Percentiles rank a stretch among this genome's conserved stretches.
These are phyloP conservation scores for Andrena bicolor DNA, from an alignment of 2,888 invertebrate genomes.

Conservation along the genomic window DNA sequence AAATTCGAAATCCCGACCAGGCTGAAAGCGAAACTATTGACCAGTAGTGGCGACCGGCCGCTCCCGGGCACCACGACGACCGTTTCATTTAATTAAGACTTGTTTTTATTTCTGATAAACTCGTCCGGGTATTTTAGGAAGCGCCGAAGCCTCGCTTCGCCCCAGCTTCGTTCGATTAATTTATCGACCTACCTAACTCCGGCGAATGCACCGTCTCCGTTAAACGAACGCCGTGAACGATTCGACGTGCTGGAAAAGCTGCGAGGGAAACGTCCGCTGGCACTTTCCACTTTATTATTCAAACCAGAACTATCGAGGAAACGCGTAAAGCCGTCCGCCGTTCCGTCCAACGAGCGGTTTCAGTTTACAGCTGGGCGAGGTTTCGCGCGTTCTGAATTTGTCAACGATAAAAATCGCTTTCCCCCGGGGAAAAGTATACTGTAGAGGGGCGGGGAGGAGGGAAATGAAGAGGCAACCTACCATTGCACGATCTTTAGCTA, in stretches of 20 bases:
- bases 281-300: slow-evolving; percentile 26
- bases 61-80: slow-evolving; percentile 62
- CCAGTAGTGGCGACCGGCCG: slow-evolving; percentile 42
- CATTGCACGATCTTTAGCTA: neutral
- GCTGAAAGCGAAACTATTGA: slow-evolving; percentile 56
- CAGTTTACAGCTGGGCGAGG: neutral
- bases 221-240: slow-evolving; percentile 20
- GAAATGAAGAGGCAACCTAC: neutral
- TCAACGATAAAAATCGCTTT: neutral
- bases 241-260: slow-evolving; percentile 45
- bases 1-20: slow-evolving; percentile 67
- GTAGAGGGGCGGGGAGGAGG: no score
- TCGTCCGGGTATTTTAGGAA: slow-evolving; percentile 80
- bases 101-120: slow-evolving; percentile 80
- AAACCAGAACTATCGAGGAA: slow-evolving; percentile 11
- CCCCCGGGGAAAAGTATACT: neutral
- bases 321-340: neutral
- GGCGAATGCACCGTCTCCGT: slow-evolving; percentile 44
- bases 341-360: neutral
- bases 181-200: slow-evolving; percentile 67
- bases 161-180: slow-evolving; percentile 69
- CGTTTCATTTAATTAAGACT: slow-evolving; percentile 81
- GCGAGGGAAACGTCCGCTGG: neutral
- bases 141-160: slow-evolving; percentile 61
- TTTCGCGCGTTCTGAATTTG: slow-evolving; percentile 3